Evolutionary conservation across 2,113 vertebrate species (phyloP).

Genomic region (Grus americana): DNA sequence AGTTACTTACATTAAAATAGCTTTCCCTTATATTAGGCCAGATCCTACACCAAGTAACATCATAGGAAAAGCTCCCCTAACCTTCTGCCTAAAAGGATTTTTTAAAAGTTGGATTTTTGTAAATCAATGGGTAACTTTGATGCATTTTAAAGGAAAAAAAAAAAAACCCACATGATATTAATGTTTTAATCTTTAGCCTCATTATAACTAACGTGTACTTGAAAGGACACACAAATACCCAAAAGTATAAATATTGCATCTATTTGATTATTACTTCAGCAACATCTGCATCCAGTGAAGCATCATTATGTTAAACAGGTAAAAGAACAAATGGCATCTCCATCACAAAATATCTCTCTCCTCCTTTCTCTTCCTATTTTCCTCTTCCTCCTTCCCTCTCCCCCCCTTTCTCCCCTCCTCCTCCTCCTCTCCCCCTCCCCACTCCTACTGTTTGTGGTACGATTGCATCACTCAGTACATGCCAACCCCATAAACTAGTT

Average conservation of each 20-base stretch:
- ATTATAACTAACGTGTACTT: not conserved
- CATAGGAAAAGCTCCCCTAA: not conserved
- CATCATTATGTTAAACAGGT: not conserved
- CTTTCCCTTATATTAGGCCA: not conserved
- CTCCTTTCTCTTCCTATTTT: not conserved
- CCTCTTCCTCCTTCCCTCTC: too few species aligned
- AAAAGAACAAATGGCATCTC: not conserved
- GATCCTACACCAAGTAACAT: not conserved
- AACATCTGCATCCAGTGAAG: not conserved
- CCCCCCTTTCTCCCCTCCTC: too few species aligned
- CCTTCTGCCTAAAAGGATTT: not conserved
- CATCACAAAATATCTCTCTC: not conserved
- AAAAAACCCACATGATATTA: not conserved
- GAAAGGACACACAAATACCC: not conserved
- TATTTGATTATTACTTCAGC: not conserved
- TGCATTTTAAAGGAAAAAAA: slow-evolving; percentile 12
- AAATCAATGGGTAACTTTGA: not conserved
- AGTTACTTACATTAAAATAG: not conserved
- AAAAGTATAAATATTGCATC: not conserved
- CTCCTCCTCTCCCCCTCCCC: rapidly evolving
- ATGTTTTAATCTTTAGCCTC: slow-evolving; percentile 19
- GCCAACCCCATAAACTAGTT: not conserved
- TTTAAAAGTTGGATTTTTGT: not conserved
- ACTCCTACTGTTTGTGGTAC: not conserved
- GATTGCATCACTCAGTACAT: not conserved